Percentiles rank a stretch among this genome's conserved stretches.
Evolutionary conservation across 2,888 invertebrate species (phyloP).

Genomic region (Zhuqinia jingwanae): DNA sequence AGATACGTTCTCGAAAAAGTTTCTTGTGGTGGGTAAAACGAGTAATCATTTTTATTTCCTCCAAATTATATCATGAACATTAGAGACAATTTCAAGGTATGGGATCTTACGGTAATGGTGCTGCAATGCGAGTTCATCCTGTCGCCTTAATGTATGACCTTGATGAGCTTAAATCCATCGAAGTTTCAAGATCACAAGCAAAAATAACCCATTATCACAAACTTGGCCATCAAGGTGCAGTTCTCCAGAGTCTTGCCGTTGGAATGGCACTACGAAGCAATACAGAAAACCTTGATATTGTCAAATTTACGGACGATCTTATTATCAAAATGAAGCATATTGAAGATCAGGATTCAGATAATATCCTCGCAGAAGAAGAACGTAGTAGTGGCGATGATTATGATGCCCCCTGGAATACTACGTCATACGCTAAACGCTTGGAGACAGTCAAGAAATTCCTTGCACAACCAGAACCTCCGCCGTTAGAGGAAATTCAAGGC

Average conservation of each 20-base stretch:
- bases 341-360: conserved; percentile 75
- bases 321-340: conserved; percentile 83
- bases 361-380: conserved; percentile 80
- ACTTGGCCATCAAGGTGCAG: conserved; percentile 80
- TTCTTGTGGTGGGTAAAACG: no score
- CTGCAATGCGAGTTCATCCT: conserved; percentile 88
- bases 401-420: conserved; percentile 79
- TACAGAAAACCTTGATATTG: conserved; percentile 80
- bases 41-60: no score
- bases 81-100: conserved; percentile 85
- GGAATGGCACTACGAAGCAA: conserved; percentile 79
- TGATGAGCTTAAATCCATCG: conserved; percentile 82
- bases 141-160: conserved; percentile 84
- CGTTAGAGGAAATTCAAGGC: conserved; percentile 83
- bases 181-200: conserved; percentile 83
- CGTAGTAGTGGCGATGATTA: conserved; percentile 81
- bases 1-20: no score
- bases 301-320: conserved; percentile 83
- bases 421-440: conserved; percentile 84
- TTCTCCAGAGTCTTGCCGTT: conserved; percentile 80
- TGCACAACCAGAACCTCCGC: conserved; percentile 80
- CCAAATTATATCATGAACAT: no score
- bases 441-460: conserved; percentile 82
- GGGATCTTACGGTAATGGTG: conserved; percentile 90
- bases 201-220: conserved; percentile 85